A percentile compares a stretch with the other conserved stretches of the same genome.
phyloP scores from a whole-genome alignment of 1,140 invertebrate species.

The Scaptodrosophila lebanonensis region DNA sequence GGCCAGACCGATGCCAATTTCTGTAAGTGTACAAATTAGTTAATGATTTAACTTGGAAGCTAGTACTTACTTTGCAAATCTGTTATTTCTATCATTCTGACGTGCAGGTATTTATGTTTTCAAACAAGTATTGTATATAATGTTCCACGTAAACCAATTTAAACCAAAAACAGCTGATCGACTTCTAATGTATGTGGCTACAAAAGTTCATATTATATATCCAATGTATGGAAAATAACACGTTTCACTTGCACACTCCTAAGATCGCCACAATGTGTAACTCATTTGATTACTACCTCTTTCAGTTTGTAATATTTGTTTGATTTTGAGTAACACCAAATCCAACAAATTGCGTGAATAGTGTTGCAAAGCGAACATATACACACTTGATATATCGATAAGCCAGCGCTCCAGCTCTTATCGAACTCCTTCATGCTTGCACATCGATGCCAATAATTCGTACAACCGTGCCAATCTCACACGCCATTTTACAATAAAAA shows the following conservation, averaged over 20 bases:
- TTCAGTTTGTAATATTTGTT: no score
- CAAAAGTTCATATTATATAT: no score
- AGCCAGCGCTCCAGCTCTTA: constrained; percentile 2
- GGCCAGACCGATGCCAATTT: constrained; percentile 98
- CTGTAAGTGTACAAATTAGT: constrained; percentile 78
- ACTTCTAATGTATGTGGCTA: no score
- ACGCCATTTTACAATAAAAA: constrained; percentile 60
- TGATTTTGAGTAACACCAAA: no score
- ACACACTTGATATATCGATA: constrained; percentile 6
- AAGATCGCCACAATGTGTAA: no score
- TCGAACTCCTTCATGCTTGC: no score
- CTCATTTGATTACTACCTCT: no score
- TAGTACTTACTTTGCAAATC: constrained; percentile 84
- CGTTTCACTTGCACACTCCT: no score
- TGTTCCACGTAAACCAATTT: constrained; percentile 47
- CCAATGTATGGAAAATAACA: no score
- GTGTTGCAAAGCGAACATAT: constrained; percentile 28
- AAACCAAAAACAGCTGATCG: constrained; percentile 36
- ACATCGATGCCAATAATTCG: no score
- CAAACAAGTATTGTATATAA: constrained; percentile 13
- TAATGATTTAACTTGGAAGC: background rate
- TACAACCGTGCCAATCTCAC: no score
- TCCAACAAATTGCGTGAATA: background rate
- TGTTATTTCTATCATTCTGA: constrained; percentile 84
- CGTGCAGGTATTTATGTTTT: constrained; percentile 14